Base-by-base conservation (phyloP, 2,113 vertebrate genomes). In the Ptilorrhoa leucosticta region DNA sequence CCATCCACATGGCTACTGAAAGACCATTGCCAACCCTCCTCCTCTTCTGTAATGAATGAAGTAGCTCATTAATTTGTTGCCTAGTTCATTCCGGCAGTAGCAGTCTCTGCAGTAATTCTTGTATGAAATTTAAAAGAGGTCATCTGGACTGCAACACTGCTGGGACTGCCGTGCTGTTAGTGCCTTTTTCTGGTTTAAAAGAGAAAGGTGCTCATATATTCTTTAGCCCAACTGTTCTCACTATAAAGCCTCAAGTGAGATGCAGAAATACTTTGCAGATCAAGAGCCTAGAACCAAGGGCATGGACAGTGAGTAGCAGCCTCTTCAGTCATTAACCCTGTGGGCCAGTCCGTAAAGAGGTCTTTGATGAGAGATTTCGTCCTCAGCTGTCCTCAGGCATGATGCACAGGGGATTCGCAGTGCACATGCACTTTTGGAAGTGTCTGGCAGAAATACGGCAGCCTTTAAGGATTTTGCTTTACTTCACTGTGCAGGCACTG, bases 321-420 rank as follows among this genome's bases (percentile, higher is more conserved):
- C 24, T 76, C 39, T 73, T 83, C 1, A 3, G 45, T 73, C 39
- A 18, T 53, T 83, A 61, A 72, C 30, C 19, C 24, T 47, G 42
- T 47, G 35, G 60, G 63, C 35, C 48, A 58, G 53, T 63, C 47
- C 39, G 17, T 75, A 47, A 78, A 82, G 73, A 82, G 61, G 28
- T 78, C 75, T 80, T 64, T 47, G 89, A 40, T 57, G 70, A 84
- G 54, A 91, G 54, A 35, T 23, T 70, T 21, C 0, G 0, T 66
- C 53, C 19, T 33, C n/a, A 47, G 69, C 65, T 91, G 69, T 79
- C 57, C 61, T 90, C 61, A n/a, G 73, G 28, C 13, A 2, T 33
- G 72, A 26, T 0, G 0, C 63, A 7, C 0, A 0, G 37, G 42
- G 39, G 42, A 45, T 57, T 65, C 50, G n/a, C n/a, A 75, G 77